Evolutionary conservation across 2,888 invertebrate genomes (phyloP), one percentile per base, ranked within the genome.

Genomic region (Metallyticus violacea): DNA sequence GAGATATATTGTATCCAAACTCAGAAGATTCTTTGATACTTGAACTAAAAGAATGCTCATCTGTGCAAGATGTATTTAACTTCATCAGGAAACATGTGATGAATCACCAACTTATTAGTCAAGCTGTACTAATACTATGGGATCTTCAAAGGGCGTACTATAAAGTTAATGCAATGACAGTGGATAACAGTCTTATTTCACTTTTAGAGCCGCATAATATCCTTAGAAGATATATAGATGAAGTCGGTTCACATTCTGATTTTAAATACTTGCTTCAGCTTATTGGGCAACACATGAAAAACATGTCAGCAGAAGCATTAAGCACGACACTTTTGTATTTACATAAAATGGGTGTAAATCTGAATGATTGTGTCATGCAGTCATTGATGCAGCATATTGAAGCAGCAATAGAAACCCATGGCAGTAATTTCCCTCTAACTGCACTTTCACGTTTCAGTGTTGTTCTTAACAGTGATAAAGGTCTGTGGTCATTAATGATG

Each of bases 301-400:
- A 90, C 4, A 92, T 93, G 90, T 90, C 91, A 88, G 81, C 90
- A 0, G 90, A 92, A 76, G 91, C 91, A 62, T 89, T 92, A 76
- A 92, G 93, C 88, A 92, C 92, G 88, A 90, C 91, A 85, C 90
- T 93, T 29, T 90, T 93, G 26, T 93, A 93, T 88, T 90, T 94
- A 81, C 91, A 91, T 79, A 93, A 93, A 90, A 91, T 94, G 88
- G 93, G 92, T 5, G 88, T 93, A 6, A 88, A 90, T 7, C 89
- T 91, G 77, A 89, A 90, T 76, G 89, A 91, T 82, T 84, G 88
- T 0, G 88, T 90, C 1, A 89, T 93, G 88, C 91, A 92, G 86
- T 88, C 90, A n/a, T 87, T 93, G 5, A 89, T 92, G 3, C 79
- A 89, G 2, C 89, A 88, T 26, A 90, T 90, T 1, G 82, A 87